Conservation (phyloP, 1,140 invertebrate genomes). For the Apocrypta bakeri region DNA sequence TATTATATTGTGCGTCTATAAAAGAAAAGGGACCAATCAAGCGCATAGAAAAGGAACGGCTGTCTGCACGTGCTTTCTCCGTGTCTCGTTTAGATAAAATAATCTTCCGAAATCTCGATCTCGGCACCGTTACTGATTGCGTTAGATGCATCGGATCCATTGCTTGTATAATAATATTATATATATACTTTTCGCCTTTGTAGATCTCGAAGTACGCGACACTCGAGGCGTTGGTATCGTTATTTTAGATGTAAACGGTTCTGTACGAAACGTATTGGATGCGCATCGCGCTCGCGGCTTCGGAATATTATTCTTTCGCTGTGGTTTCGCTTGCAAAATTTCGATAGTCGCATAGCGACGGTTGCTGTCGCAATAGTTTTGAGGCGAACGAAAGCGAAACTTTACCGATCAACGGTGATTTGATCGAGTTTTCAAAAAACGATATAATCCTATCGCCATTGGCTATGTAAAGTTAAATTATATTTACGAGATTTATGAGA, state of each 20-base stretch:
- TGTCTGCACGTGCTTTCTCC: background rate
- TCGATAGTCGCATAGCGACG: background rate
- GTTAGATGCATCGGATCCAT: conserved; percentile 11
- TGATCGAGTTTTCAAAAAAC: background rate
- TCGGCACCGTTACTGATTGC: conserved; percentile 29
- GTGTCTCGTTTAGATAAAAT: conserved; percentile 5
- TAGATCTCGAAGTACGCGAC: too few species aligned
- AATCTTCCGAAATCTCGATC: conserved; percentile 38
- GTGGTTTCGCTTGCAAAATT: conserved; percentile 1
- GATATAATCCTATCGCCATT: too few species aligned
- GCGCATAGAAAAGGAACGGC: background rate
- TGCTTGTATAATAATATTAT: background rate
- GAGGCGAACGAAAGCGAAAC: background rate
- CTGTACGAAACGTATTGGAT: too few species aligned
- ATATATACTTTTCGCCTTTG: too few species aligned
- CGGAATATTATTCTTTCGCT: too few species aligned
- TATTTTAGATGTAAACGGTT: too few species aligned
- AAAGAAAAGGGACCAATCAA: background rate
- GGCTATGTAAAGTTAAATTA: too few species aligned
- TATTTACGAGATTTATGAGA: too few species aligned
- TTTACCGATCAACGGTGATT: too few species aligned
- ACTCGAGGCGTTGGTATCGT: too few species aligned
- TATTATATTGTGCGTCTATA: background rate
- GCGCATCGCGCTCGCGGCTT: too few species aligned
- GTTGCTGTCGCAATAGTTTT: background rate